Conservation (phyloP, 23 tunicate species). For the Corella eumyota region DNA sequence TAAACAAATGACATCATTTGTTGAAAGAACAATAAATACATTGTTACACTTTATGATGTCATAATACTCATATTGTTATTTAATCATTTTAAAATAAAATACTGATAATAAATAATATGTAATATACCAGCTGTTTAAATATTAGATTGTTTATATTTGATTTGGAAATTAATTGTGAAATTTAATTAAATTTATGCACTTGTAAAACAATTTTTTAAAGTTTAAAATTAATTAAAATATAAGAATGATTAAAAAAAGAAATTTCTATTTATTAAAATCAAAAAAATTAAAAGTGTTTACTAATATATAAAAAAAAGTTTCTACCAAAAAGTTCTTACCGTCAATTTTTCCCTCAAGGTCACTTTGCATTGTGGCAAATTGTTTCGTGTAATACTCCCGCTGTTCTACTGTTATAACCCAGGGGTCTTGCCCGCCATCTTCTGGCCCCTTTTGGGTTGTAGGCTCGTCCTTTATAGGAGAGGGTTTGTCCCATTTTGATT, state of each 20-base stretch:
- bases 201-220: neutral
- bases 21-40: no score
- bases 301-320: no score
- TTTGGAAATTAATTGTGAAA: neutral
- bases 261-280: no score
- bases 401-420: constrained; percentile 85
- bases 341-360: constrained; percentile 68
- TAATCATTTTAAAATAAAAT: no score
- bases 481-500: neutral
- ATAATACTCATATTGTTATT: no score
- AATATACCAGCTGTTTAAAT: no score
- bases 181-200: neutral
- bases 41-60: no score
- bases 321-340: constrained; percentile 25
- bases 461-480: constrained; percentile 6
- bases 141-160: neutral
- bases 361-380: constrained; percentile 68
- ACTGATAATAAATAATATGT: no score
- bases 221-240: neutral
- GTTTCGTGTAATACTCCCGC: constrained; percentile 70
- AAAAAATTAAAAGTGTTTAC: no score
- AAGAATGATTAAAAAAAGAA: no score
- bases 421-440: constrained; percentile 41
- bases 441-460: neutral
- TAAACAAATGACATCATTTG: no score